phyloP scores from a whole-genome alignment of 1,140 invertebrate genomes.

The Triops cancriformis region DNA sequence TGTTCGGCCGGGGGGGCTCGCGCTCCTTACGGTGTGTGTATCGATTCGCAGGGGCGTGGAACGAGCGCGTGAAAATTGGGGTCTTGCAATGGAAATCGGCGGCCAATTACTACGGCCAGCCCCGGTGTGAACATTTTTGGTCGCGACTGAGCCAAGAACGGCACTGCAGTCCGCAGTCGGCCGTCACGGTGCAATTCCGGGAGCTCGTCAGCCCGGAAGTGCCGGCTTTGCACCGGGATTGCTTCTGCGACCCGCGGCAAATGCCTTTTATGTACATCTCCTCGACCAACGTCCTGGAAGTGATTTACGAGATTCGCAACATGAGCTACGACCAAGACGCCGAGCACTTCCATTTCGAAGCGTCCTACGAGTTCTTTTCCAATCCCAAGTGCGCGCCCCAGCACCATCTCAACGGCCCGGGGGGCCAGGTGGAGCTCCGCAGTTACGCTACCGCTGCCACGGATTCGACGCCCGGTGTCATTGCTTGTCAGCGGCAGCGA shows the following conservation, averaged over 20 bases:
- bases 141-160: conserved; percentile 33
- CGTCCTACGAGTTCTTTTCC: conserved; percentile 58
- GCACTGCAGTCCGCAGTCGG: conserved; percentile 29
- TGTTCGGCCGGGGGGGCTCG: conserved; percentile 67
- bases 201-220: conserved; percentile 65
- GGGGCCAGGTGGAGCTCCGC: conserved; percentile 22
- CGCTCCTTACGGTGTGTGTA: conserved; percentile 63
- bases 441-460: background rate
- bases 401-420: conserved; percentile 17
- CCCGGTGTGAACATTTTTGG: conserved; percentile 45
- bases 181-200: conserved; percentile 54
- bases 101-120: background rate
- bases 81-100: conserved; percentile 45
- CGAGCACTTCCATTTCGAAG: conserved; percentile 68
- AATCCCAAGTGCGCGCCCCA: conserved; percentile 21
- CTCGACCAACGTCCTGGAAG: conserved; percentile 56
- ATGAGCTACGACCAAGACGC: conserved; percentile 78
- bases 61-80: conserved; percentile 52
- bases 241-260: conserved; percentile 50
- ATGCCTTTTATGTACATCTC: conserved; percentile 42
- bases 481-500: conserved; percentile 24
- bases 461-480: background rate
- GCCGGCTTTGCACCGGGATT: conserved; percentile 52
- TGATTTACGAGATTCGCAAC: conserved; percentile 60
- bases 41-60: conserved; percentile 58